Percentiles rank a stretch among this genome's conserved stretches.
Evolutionary conservation across 2,888 invertebrate genomes (phyloP).

Genomic region (Falcaria lacertinaria): DNA sequence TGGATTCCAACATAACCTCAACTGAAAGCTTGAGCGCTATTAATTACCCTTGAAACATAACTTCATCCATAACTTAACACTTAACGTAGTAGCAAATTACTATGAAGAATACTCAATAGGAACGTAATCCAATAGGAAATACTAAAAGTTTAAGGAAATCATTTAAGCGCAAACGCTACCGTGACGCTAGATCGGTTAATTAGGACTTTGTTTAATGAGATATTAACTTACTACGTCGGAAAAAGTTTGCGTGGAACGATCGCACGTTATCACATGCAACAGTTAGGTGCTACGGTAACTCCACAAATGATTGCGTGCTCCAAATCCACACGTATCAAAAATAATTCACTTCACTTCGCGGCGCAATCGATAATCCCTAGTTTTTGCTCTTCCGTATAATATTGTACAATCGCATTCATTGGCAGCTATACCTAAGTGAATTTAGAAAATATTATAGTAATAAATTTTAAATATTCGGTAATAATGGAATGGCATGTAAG

Average conservation of each 20-base stretch:
- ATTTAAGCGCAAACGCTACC: constrained; percentile 2
- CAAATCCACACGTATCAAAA: constrained; percentile 29
- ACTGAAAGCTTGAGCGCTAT: too few species aligned
- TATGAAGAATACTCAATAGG: background rate
- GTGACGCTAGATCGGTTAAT: constrained; percentile 8
- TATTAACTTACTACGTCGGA: constrained; percentile 13
- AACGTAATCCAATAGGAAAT: background rate
- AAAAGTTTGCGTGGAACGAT: constrained; percentile 36
- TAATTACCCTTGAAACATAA: too few species aligned
- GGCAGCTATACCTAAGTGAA: too few species aligned
- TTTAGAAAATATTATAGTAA: too few species aligned
- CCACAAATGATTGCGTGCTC: constrained; percentile 44
- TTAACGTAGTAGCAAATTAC: background rate
- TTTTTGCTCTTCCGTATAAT: background rate
- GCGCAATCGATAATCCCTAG: constrained; percentile 5
- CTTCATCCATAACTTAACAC: too few species aligned
- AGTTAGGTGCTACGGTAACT: constrained; percentile 58
- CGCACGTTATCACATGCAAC: constrained; percentile 45
- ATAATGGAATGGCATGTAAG: too few species aligned
- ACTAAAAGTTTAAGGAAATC: background rate
- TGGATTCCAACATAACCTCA: too few species aligned
- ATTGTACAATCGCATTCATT: too few species aligned
- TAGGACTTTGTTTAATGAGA: constrained; percentile 16
- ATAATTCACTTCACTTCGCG: constrained; percentile 9
- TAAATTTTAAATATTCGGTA: too few species aligned